These are phyloP conservation scores for Lepidonotus clava DNA, from an alignment of 2,888 invertebrate species.

Conservation along the genomic window DNA sequence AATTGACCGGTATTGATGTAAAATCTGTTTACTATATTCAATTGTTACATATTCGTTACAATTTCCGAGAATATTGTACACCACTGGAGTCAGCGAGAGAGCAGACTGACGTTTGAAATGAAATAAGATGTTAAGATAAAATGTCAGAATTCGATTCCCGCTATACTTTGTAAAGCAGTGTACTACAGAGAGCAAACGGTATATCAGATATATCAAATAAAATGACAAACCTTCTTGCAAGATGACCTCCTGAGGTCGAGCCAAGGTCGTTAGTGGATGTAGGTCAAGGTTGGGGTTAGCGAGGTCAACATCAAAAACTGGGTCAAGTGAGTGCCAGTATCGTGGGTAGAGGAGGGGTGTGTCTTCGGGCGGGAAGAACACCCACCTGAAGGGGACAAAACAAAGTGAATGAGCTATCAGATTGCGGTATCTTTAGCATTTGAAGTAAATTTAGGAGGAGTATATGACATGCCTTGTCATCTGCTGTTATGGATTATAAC, in stretches of 20 bases:
- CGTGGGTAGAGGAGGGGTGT: conserved; percentile 71
- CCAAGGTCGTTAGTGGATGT: conserved; percentile 69
- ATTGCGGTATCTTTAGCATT: neutral
- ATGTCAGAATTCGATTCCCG: no score
- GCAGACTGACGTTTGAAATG: no score
- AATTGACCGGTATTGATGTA: no score
- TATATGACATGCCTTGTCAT: neutral
- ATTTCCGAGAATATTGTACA: no score
- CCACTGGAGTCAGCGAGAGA: no score
- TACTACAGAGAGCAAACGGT: no score
- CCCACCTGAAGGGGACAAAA: conserved; percentile 69
- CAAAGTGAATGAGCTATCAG: neutral
- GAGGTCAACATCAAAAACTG: conserved; percentile 71
- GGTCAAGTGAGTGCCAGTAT: conserved; percentile 71
- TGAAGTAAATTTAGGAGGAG: neutral
- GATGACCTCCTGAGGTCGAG: conserved; percentile 72
- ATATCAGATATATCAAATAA: no score
- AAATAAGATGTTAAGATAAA: no score
- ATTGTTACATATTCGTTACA: no score
- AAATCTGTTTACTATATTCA: no score
- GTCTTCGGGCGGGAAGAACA: conserved; percentile 70
- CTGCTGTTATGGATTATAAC: no score
- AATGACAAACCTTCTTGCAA: conserved; percentile 69
- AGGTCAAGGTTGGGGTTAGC: conserved; percentile 67
- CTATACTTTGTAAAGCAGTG: no score